Evolutionary conservation across 1,140 invertebrate genomes (phyloP).

Genomic region (Chrysopa pallens): DNA sequence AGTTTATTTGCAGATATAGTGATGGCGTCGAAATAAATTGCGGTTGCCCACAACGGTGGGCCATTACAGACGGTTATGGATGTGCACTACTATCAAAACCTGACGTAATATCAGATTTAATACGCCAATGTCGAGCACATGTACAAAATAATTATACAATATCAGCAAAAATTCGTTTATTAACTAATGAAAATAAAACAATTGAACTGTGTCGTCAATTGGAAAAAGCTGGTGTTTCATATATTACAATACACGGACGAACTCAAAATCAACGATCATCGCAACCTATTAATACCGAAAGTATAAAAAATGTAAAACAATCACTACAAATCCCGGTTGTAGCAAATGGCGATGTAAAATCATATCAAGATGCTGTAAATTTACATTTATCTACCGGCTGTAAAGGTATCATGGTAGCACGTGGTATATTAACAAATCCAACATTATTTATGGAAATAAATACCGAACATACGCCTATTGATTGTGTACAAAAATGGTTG

Average conservation of each 20-base stretch:
- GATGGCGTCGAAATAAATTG: slow-evolving; percentile 93
- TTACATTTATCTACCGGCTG: slow-evolving; percentile 50
- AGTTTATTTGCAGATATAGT: slow-evolving; percentile 34
- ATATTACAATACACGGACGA: slow-evolving; percentile 79
- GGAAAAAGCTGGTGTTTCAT: slow-evolving; percentile 71
- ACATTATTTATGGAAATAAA: slow-evolving; percentile 56
- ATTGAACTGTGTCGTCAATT: slow-evolving; percentile 58
- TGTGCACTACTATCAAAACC: slow-evolving; percentile 69
- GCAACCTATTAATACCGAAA: slow-evolving; percentile 55
- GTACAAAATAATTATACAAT: slow-evolving; percentile 63
- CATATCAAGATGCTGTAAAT: slow-evolving; percentile 43
- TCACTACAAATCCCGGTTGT: slow-evolving; percentile 62
- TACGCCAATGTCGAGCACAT: slow-evolving; percentile 52
- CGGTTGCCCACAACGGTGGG: slow-evolving; percentile 93
- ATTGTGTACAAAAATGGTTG: slow-evolving; percentile 77
- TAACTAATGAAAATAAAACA: slow-evolving; percentile 34
- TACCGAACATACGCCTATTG: slow-evolving; percentile 38
- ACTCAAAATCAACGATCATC: slow-evolving; percentile 63
- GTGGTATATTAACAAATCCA: slow-evolving; percentile 79
- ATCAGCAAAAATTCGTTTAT: slow-evolving; percentile 81
- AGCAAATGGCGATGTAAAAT: slow-evolving; percentile 79
- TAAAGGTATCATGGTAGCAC: slow-evolving; percentile 76
- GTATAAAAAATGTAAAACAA: slow-evolving; percentile 54
- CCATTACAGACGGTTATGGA: slow-evolving; percentile 79
- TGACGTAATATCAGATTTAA: slow-evolving; percentile 63